Conservation (phyloP, 1,140 invertebrate species). For the Charaxes varanes region DNA sequence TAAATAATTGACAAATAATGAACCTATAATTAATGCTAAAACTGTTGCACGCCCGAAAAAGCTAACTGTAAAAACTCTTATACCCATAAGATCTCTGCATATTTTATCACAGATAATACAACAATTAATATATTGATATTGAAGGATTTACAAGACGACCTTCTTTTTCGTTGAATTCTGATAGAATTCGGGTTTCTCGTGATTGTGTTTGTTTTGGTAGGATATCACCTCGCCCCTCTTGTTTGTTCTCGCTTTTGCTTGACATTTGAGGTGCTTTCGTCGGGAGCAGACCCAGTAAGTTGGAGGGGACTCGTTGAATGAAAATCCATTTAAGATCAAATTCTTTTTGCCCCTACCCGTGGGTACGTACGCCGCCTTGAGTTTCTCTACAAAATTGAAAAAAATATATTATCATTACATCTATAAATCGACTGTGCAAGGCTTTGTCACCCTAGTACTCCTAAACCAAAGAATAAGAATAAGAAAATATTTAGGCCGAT, state of each 20-base stretch:
- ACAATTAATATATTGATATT: too few species aligned
- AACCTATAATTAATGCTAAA: too few species aligned
- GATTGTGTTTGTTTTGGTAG: slow-evolving; percentile 37
- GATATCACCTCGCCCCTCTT: slow-evolving; percentile 35
- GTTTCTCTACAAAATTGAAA: slow-evolving; percentile 26
- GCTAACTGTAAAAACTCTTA: too few species aligned
- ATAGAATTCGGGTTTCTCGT: slow-evolving; percentile 40
- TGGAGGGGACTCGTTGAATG: slow-evolving; percentile 33
- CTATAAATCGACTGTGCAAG: too few species aligned
- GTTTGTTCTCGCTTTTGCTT: slow-evolving; percentile 44
- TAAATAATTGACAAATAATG: too few species aligned
- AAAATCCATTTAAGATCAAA: slow-evolving; percentile 42
- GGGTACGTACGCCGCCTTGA: slow-evolving; percentile 43
- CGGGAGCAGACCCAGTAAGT: slow-evolving; percentile 47
- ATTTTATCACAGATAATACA: too few species aligned
- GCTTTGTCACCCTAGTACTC: too few species aligned
- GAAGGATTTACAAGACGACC: slow-evolving; percentile 15
- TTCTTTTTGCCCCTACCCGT: slow-evolving; percentile 42
- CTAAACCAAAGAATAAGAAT: too few species aligned
- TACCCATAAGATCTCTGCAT: too few species aligned
- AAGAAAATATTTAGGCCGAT: too few species aligned
- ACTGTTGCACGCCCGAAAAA: too few species aligned
- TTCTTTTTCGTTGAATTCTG: slow-evolving; percentile 34
- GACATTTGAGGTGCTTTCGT: slow-evolving; percentile 29
- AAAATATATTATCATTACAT: too few species aligned